These are phyloP conservation scores for Rhabdophis nuchalis DNA, from an alignment of 2,797 vertebrate genomes.

Conservation along the genomic window DNA sequence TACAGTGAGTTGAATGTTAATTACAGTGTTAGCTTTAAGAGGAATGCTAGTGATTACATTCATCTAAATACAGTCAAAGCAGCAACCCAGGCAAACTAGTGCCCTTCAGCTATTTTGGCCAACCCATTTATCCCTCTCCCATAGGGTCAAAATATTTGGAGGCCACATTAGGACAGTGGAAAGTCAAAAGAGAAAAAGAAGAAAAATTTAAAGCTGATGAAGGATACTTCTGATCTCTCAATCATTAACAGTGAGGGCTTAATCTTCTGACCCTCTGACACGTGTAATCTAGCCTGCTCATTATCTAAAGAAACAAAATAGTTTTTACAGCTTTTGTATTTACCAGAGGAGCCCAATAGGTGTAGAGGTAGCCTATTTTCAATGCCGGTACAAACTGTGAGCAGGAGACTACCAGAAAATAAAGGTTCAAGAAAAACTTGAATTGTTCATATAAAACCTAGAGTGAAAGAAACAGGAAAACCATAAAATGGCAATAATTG, in stretches of 20 bases:
- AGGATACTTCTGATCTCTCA: neutral
- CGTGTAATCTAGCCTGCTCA: neutral
- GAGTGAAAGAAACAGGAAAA: constrained; percentile 59
- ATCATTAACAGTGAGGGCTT: neutral
- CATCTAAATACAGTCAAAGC: neutral
- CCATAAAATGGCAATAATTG: constrained; percentile 36
- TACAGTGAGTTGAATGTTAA: neutral
- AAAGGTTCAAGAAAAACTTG: constrained; percentile 99
- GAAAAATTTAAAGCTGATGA: neutral
- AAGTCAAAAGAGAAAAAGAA: neutral
- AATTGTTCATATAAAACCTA: constrained; percentile 99
- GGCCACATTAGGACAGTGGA: neutral
- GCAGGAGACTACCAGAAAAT: constrained; percentile 95
- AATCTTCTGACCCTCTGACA: neutral
- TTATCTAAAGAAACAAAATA: neutral
- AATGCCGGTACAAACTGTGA: constrained; percentile 94
- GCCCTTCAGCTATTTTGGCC: neutral
- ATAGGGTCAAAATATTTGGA: neutral
- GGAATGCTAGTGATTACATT: neutral
- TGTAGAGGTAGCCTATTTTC: constrained; percentile 97
- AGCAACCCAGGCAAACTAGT: neutral
- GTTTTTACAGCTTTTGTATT: constrained; percentile 57
- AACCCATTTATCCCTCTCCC: neutral
- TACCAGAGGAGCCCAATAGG: constrained; percentile 98
- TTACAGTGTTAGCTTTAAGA: neutral